A percentile compares a stretch with the other conserved stretches of the same genome.
Evolutionary conservation across 2,888 invertebrate species (phyloP).

Genomic region (Cosmia trapezina): DNA sequence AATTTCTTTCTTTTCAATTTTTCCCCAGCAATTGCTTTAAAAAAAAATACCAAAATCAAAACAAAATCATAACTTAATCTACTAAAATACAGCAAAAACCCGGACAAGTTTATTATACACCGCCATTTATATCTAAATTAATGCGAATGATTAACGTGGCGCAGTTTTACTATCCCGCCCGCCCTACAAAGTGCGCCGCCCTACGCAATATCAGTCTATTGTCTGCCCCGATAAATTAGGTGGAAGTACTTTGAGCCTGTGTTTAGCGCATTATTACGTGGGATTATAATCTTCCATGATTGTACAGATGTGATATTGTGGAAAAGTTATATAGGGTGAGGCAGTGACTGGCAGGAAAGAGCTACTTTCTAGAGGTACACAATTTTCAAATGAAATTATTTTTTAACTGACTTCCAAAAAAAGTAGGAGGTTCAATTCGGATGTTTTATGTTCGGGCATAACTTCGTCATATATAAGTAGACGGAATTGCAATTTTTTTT

Average conservation of each 20-base stretch:
- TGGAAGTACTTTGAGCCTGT: slow-evolving; percentile 23
- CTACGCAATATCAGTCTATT: slow-evolving; percentile 44
- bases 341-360: not conserved
- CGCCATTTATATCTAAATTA: slow-evolving; percentile 52
- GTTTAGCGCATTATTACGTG: slow-evolving; percentile 36
- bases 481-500: too few species aligned
- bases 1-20: not conserved
- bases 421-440: too few species aligned
- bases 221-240: slow-evolving; percentile 53
- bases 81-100: slow-evolving; percentile 24
- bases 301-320: slow-evolving; percentile 6
- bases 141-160: slow-evolving; percentile 50
- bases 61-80: slow-evolving; percentile 18
- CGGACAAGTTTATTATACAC: slow-evolving; percentile 33
- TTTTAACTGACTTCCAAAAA: too few species aligned
- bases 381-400: not conserved
- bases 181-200: slow-evolving; percentile 34
- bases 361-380: too few species aligned
- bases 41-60: too few species aligned
- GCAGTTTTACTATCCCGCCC: slow-evolving; percentile 51
- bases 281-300: slow-evolving; percentile 9
- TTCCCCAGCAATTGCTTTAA: not conserved
- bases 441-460: too few species aligned
- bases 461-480: too few species aligned
- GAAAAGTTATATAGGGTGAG: not conserved